Evolutionary conservation across 2,113 vertebrate species (phyloP).

Genomic region (Upupa epops): DNA sequence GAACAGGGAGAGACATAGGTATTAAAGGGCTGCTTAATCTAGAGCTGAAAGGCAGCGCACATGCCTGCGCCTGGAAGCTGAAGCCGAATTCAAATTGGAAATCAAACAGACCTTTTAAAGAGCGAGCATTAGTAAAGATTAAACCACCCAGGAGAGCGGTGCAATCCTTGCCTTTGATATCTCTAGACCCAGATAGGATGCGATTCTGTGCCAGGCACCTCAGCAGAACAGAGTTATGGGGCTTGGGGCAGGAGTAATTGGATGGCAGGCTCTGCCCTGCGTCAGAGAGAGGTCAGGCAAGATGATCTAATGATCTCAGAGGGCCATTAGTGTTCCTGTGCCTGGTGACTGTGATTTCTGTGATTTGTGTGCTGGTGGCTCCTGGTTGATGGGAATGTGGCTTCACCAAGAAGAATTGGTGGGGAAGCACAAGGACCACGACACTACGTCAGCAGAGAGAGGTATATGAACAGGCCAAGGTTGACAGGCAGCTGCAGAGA

Average conservation of each 20-base stretch:
- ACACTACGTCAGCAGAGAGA: background rate
- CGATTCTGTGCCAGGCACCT: background rate
- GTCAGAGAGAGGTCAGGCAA: background rate
- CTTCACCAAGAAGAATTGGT: background rate
- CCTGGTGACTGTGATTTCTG: background rate
- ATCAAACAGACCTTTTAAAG: constrained; percentile 43
- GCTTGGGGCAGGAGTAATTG: background rate
- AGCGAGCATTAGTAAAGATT: constrained; percentile 45
- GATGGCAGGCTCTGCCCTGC: background rate
- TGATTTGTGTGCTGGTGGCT: constrained; percentile 3
- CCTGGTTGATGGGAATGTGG: accelerated
- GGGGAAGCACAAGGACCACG: background rate
- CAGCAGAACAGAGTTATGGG: background rate
- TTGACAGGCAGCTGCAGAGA: background rate
- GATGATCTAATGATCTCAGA: constrained; percentile 34
- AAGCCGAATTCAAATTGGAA: constrained; percentile 46
- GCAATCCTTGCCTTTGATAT: constrained; percentile 33
- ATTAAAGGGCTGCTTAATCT: constrained; percentile 47
- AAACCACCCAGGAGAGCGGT: background rate
- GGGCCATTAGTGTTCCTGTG: background rate
- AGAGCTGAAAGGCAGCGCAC: background rate
- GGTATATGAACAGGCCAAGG: background rate
- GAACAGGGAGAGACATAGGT: constrained; percentile 8
- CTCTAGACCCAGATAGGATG: background rate
- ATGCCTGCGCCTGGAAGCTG: background rate